These are phyloP conservation scores for Seriola dumerili DNA, from an alignment of 2,113 vertebrate species.

Conservation along the genomic window DNA sequence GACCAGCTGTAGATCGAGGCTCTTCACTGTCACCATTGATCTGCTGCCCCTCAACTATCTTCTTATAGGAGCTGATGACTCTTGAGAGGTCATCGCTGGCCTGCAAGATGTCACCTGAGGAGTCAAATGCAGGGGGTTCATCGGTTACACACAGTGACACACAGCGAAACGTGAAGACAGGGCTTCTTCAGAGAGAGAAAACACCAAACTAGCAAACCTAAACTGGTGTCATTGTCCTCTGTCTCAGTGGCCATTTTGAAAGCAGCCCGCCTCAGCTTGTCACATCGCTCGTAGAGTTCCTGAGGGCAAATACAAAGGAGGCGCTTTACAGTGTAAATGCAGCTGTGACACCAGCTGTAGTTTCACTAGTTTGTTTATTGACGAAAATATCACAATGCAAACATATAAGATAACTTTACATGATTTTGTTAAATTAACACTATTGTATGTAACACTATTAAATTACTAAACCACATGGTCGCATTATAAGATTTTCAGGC, in stretches of 20 bases:
- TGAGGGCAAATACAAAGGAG: constrained; percentile 65
- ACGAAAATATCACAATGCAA: neutral
- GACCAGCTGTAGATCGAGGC: constrained; percentile 56
- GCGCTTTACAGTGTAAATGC: neutral
- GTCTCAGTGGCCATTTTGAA: constrained; percentile 98
- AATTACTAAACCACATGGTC: neutral
- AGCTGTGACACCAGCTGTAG: neutral
- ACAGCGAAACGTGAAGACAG: neutral
- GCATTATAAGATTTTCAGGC: too few relatives aligned
- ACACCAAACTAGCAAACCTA: constrained; percentile 84
- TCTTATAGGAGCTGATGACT: constrained; percentile 93
- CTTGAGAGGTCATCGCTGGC: constrained; percentile 95
- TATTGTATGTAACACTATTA: neutral
- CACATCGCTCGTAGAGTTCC: constrained; percentile 96
- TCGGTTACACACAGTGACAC: neutral
- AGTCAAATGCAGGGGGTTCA: neutral
- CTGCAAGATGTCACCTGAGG: constrained; percentile 94
- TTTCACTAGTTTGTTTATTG: too few relatives aligned
- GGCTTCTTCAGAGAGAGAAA: neutral
- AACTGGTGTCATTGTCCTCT: constrained; percentile 93
- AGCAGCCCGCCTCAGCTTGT: constrained; percentile 91
- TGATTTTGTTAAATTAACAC: too few relatives aligned
- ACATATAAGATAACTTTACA: neutral
- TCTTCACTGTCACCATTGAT: constrained; percentile 88
- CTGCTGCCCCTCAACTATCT: constrained; percentile 89